Conservation (phyloP, 2,888 invertebrate genomes). For the Anthrax anthrax region DNA sequence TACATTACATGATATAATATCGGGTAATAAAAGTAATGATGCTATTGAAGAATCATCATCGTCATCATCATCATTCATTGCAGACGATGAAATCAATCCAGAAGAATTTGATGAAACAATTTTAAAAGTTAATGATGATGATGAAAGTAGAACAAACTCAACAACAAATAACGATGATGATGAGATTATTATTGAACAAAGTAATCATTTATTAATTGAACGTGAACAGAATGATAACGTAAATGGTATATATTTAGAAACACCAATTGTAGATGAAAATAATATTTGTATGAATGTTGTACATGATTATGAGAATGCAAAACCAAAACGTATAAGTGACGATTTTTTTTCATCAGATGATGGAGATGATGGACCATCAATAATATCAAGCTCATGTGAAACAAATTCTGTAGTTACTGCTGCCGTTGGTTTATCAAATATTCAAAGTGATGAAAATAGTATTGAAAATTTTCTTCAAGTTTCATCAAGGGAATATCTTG, state of each 20-base stretch:
- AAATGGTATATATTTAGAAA: conserved; percentile 29
- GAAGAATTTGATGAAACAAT: not conserved
- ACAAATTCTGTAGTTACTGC: conserved; percentile 1
- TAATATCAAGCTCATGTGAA: not conserved
- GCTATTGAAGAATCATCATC: not conserved
- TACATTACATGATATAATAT: not conserved
- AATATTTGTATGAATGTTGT: conserved; percentile 13
- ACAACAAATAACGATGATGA: not conserved
- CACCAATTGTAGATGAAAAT: conserved; percentile 31
- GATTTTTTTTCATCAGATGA: conserved; percentile 27
- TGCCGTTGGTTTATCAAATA: not conserved
- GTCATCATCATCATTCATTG: no score
- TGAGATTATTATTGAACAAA: not conserved
- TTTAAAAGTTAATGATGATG: conserved; percentile 3
- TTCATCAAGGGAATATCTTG: not conserved
- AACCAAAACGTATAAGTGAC: conserved; percentile 33
- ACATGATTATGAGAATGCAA: conserved; percentile 18
- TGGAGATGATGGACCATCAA: conserved; percentile 7
- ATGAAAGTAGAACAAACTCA: not conserved
- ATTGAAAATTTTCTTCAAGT: conserved; percentile 1
- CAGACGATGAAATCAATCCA: not conserved
- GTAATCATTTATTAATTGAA: not conserved
- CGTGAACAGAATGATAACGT: conserved; percentile 16
- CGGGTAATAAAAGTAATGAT: not conserved
- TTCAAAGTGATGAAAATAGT: conserved; percentile 2